phyloP scores from a whole-genome alignment of 2,888 invertebrate species.

The Epiblema foenella region DNA sequence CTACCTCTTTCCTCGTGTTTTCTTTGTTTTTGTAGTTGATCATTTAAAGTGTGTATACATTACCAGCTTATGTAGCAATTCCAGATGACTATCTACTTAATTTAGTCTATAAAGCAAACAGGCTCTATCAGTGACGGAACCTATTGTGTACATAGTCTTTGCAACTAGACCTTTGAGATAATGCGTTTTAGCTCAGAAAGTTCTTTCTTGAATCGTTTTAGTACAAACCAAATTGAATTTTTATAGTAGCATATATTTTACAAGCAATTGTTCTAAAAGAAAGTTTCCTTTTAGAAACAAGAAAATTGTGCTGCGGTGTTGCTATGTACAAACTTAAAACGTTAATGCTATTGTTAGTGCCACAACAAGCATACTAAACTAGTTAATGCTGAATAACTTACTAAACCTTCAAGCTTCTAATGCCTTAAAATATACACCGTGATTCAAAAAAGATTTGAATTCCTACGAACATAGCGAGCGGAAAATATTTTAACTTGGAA shows the following conservation, averaged over 20 bases:
- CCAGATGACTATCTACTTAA: neutral
- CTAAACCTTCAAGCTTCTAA: neutral
- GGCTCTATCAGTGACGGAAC: neutral
- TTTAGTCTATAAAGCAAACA: neutral
- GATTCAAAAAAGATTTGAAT: slow-evolving; percentile 11
- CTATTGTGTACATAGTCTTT: slow-evolving; percentile 7
- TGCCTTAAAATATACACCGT: neutral
- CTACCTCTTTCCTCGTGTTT: too few species aligned
- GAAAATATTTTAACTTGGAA: slow-evolving; percentile 3
- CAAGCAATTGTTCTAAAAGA: slow-evolving; percentile 33
- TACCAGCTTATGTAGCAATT: neutral
- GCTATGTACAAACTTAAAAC: slow-evolving; percentile 25
- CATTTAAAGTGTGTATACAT: too few species aligned
- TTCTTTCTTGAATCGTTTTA: slow-evolving; percentile 35
- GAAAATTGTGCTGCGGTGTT: slow-evolving; percentile 27
- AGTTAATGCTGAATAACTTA: neutral
- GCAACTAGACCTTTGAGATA: slow-evolving; percentile 21
- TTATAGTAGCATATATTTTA: slow-evolving; percentile 24
- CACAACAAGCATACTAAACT: neutral
- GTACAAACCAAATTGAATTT: slow-evolving; percentile 39
- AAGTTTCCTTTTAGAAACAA: slow-evolving; percentile 27
- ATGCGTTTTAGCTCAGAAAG: slow-evolving; percentile 14
- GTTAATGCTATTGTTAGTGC: slow-evolving; percentile 28
- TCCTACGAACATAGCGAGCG: neutral
- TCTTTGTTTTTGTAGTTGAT: too few species aligned